A percentile compares a stretch with the other conserved stretches of the same genome.
Evolutionary conservation across 2,113 vertebrate genomes (phyloP).

Genomic region (Hemicordylus capensis): DNA sequence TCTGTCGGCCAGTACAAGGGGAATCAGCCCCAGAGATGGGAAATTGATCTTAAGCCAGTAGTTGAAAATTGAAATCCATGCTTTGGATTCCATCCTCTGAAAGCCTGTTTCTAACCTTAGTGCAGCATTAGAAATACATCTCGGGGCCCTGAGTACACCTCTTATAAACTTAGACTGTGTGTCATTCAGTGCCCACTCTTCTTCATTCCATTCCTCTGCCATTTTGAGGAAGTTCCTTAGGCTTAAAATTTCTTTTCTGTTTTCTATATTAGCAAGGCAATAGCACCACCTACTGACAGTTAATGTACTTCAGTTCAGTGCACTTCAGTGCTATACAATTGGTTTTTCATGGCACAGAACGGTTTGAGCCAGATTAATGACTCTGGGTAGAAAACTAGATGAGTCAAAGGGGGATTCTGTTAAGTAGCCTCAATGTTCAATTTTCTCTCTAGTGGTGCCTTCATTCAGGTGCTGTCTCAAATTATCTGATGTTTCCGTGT

Average conservation of each 20-base stretch:
- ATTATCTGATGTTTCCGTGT: background rate
- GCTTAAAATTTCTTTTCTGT: background rate
- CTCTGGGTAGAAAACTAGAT: background rate
- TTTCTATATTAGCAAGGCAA: conserved; percentile 6
- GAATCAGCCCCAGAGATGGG: too few relatives aligned
- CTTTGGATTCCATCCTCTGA: too few relatives aligned
- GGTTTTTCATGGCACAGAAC: too few relatives aligned
- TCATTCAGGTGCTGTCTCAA: background rate
- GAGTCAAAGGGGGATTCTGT: background rate
- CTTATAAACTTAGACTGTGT: too few relatives aligned
- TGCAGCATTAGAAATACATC: too few relatives aligned
- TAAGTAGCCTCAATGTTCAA: background rate
- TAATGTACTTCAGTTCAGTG: background rate
- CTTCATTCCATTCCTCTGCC: background rate
- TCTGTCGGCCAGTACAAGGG: too few relatives aligned
- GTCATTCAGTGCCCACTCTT: background rate
- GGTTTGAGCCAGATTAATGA: background rate
- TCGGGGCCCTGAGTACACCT: too few relatives aligned
- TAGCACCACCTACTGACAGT: conserved; percentile 7
- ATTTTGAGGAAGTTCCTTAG: background rate
- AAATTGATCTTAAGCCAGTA: too few relatives aligned
- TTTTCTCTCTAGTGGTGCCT: too few relatives aligned
- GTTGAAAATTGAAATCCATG: too few relatives aligned
- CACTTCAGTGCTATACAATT: background rate
- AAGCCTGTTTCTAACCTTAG: too few relatives aligned